phyloP scores from a whole-genome alignment of 2,888 invertebrate genomes.

The Cryptocephalus primarius region DNA sequence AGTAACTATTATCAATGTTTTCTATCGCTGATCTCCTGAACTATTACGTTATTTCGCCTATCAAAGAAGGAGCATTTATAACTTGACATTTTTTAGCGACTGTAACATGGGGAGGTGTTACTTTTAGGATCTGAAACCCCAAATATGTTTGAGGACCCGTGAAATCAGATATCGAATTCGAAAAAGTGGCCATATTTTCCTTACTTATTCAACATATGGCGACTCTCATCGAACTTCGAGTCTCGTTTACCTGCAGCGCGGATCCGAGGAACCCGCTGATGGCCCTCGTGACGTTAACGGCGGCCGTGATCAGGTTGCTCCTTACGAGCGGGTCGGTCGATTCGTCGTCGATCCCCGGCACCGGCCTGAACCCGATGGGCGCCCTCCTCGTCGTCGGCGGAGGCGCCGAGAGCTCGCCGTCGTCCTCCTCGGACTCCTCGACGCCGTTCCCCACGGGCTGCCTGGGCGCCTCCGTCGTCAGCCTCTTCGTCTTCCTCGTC shows the following conservation, averaged over 20 bases:
- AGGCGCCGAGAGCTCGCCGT: constrained; percentile 9
- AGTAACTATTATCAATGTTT: no score
- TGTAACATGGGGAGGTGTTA: no score
- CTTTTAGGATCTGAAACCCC: no score
- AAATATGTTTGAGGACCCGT: no score
- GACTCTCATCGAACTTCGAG: no score
- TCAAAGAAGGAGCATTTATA: no score
- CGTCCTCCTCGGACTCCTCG: constrained; percentile 17
- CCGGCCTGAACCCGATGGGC: constrained; percentile 31
- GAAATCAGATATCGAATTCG: no score
- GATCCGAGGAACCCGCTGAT: constrained; percentile 69
- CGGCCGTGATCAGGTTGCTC: constrained; percentile 54
- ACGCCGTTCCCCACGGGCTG: constrained; percentile 3
- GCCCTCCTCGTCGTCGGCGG: constrained; percentile 16
- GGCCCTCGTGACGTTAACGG: constrained; percentile 65
- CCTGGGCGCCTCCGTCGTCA: neutral
- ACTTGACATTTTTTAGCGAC: no score
- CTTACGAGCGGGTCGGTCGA: constrained; percentile 29
- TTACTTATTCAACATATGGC: no score
- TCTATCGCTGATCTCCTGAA: no score
- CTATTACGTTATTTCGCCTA: no score
- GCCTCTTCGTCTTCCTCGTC: constrained; percentile 3
- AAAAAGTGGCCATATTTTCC: no score
- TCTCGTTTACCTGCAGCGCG: constrained; percentile 56
- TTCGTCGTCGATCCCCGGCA: constrained; percentile 30